Percentiles rank a stretch among this genome's conserved stretches.
These are phyloP conservation scores for Australoheros facetus DNA, from an alignment of 2,797 vertebrate genomes.

Conservation along the genomic window DNA sequence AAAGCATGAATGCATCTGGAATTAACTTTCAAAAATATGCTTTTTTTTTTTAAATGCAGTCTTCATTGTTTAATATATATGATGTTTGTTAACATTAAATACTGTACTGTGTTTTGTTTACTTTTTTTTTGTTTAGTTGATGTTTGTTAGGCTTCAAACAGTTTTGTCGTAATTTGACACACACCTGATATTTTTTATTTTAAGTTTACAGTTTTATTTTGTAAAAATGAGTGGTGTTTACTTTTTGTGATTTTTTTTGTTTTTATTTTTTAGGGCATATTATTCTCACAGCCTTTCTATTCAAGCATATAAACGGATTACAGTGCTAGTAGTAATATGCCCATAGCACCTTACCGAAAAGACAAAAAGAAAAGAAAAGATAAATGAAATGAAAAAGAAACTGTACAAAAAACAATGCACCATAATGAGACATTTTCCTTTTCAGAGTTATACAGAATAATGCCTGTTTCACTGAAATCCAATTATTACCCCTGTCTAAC, in stretches of 20 bases:
- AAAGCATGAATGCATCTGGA: slow-evolving; percentile 39
- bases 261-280: background rate
- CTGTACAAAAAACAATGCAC: background rate
- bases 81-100: slow-evolving; percentile 43
- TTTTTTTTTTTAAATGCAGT: background rate
- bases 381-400: background rate
- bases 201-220: background rate
- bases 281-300: background rate
- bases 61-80: slow-evolving; percentile 43
- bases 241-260: background rate
- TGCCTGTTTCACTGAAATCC: background rate
- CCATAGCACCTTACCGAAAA: background rate
- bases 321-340: background rate
- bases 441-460: background rate
- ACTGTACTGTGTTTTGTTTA: slow-evolving; percentile 23
- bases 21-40: slow-evolving; percentile 16
- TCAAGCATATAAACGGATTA: background rate
- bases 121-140: slow-evolving; percentile 13
- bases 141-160: slow-evolving; percentile 19
- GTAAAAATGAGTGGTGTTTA: background rate
- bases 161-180: slow-evolving; percentile 5
- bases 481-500: background rate
- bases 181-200: background rate
- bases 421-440: background rate
- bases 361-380: background rate